Evolutionary conservation across 2,797 vertebrate species (phyloP), one percentile per base, ranked within the genome.

Genomic region (Microctenopoma stevenorrisi): DNA sequence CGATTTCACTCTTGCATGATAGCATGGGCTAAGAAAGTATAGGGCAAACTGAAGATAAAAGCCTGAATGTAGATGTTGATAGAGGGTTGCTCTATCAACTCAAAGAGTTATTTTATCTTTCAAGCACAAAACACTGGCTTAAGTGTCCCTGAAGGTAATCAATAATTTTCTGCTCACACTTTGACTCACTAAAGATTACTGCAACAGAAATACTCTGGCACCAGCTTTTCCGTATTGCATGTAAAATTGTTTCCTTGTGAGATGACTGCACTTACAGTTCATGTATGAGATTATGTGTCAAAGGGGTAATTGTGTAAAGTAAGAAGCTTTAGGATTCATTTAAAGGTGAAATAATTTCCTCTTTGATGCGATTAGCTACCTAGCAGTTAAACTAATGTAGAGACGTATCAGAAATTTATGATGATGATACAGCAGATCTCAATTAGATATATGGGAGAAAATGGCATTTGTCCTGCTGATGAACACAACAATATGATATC

Each of bases 291-390:
- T 80, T 78, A 71, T n/a, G 53, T 59, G 81, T 82, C 74, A 76
- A 53, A 50, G 61, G 66, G 81, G 88, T 89, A 77, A 88, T 72
- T 81, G 73, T 79, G 64, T 61, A 49, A 46, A 68, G 44, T 40
- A 44, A 53, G 49, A 11, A 56, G 73, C 38, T 65, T 71, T 42
- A 61, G 65, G 50, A 76, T 80, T 68, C 67, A 79, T 79, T 73
- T 55, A 72, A 73, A 81, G 49, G 75, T 79, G 50, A 47, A 72
- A 79, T 2, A 22, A 63, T 61, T 54, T 43, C 11, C 2, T 16
- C 37, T 35, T 49, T 60, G 74, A 76, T 75, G 56, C 60, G 57
- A 72, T 81, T 77, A 74, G 52, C 40, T 67, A 56, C 60, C 67
- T 59, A 52, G 50, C 55, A 63, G 82, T 83, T 76, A 65, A 77